Evolutionary conservation across 2,797 vertebrate genomes (phyloP), one percentile per base, ranked within the genome.

Genomic region (Gymnoscopelus braueri): DNA sequence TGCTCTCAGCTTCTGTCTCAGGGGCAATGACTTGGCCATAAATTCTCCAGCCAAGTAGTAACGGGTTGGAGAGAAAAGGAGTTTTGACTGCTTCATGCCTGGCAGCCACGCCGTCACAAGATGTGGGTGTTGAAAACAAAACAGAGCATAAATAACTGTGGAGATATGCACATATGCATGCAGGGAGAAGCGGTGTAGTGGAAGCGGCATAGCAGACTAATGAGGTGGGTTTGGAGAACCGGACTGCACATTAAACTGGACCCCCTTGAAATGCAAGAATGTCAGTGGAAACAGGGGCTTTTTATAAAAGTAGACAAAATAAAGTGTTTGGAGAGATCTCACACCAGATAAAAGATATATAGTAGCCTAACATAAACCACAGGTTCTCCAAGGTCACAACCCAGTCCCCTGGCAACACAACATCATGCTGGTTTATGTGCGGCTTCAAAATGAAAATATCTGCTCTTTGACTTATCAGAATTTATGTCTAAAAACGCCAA

Each of bases 101-200:
- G 81, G 84, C 79, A 90, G 88, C 80, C 65, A 77, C 53, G 64
- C 75, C 75, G 81, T 86, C 81, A 87, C 83, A 88, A 87, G 87
- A 87, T 26, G 70, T 44, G 66, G 77, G 77, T 84, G 87, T 84
- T 85, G 88, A 91, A 90, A 92, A 89, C 85, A 85, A 83, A 90
- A 87, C 78, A 77, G 80, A 72, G 76, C 83, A 85, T 89, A 89
- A 89, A 90, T 87, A 87, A 87, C 87, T 85, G 39, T 12, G 57
- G 64, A 50, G 85, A 87, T 87, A 84, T 91, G 86, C 85, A 89
- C 75, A 85, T 83, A 82, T 81, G 84, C 70, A 39, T 26, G 59
- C 69, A 77, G 6, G 63, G 35, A 74, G 77, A 65, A 49, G 80
- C 82, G 72, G 67, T 62, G 82, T 56, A 70, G 75, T 10, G 59